phyloP scores from a whole-genome alignment of 2,888 invertebrate genomes.

The Thymelicus lineola region DNA sequence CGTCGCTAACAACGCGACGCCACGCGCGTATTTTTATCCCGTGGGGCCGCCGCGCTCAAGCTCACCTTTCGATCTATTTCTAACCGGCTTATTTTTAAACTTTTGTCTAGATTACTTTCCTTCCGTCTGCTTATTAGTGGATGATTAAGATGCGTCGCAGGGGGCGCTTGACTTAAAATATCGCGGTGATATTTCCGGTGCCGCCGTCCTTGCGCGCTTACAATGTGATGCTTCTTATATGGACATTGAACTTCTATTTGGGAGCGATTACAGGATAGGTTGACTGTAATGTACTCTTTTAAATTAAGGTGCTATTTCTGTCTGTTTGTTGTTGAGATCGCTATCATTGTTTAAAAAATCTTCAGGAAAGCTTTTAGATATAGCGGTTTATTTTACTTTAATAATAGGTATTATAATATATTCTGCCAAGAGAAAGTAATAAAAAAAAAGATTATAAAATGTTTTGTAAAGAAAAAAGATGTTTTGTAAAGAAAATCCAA shows the following conservation, averaged over 20 bases:
- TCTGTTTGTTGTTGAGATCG: too few relatives aligned
- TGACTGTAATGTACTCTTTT: not conserved
- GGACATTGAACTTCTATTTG: constrained; percentile 21
- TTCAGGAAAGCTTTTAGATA: too few relatives aligned
- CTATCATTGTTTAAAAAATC: too few relatives aligned
- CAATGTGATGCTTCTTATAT: constrained; percentile 31
- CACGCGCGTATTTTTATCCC: constrained; percentile 71
- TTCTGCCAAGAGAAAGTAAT: too few relatives aligned
- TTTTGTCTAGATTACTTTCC: constrained; percentile 84
- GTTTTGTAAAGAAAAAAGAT: too few relatives aligned
- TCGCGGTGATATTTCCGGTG: constrained; percentile 75
- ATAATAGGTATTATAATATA: too few relatives aligned
- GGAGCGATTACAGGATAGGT: not conserved
- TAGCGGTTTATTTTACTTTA: too few relatives aligned
- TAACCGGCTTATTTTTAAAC: constrained; percentile 78
- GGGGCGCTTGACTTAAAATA: constrained; percentile 76
- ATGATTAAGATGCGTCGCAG: constrained; percentile 83
- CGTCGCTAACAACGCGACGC: constrained; percentile 55
- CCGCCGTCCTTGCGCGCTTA: constrained; percentile 59
- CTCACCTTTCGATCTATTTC: constrained; percentile 84
- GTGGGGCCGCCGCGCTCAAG: constrained; percentile 78
- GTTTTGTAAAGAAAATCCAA: too few relatives aligned
- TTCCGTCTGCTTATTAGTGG: constrained; percentile 83
- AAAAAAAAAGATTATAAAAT: too few relatives aligned
- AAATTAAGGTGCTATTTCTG: too few relatives aligned